These are phyloP conservation scores for Pinctada fucata DNA, from an alignment of 2,888 invertebrate genomes.

Conservation along the genomic window DNA sequence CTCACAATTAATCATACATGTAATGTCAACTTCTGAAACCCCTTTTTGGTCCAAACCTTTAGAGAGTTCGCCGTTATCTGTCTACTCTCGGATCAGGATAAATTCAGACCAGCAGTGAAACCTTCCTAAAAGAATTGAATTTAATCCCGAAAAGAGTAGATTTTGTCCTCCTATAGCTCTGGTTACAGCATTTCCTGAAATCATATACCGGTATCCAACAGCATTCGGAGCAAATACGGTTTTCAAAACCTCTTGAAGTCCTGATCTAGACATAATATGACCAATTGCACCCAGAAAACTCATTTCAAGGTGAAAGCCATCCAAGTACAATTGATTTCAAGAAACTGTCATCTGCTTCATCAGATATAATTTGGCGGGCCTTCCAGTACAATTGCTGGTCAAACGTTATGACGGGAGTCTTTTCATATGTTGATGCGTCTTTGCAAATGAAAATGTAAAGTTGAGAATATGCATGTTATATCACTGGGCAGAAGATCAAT, in stretches of 20 bases:
- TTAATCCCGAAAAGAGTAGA: conserved; percentile 38
- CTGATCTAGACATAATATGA: conserved; percentile 47
- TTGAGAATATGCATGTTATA: conserved; percentile 48
- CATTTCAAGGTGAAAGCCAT: conserved; percentile 46
- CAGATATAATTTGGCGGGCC: conserved; percentile 21
- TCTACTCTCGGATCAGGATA: too few relatives aligned
- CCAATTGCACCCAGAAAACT: conserved; percentile 56
- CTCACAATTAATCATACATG: too few relatives aligned
- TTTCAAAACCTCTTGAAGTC: conserved; percentile 48
- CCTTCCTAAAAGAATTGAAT: conserved; percentile 22
- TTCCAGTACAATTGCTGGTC: conserved; percentile 53
- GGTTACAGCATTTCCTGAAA: conserved; percentile 51
- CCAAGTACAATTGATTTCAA: conserved; percentile 36
- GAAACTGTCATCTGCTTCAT: conserved; percentile 11
- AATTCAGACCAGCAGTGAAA: neutral
- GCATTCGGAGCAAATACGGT: conserved; percentile 49
- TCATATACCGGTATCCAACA: conserved; percentile 48
- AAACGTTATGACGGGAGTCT: conserved; percentile 43
- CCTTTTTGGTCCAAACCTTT: neutral
- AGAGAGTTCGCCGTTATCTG: neutral
- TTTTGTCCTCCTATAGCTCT: conserved; percentile 50
- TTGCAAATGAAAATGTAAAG: conserved; percentile 43
- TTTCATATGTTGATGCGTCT: conserved; percentile 28
- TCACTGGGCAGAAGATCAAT: conserved; percentile 53
- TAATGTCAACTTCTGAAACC: neutral